phyloP scores from a whole-genome alignment of 2,113 vertebrate genomes.

The Salvelinus namaycush region DNA sequence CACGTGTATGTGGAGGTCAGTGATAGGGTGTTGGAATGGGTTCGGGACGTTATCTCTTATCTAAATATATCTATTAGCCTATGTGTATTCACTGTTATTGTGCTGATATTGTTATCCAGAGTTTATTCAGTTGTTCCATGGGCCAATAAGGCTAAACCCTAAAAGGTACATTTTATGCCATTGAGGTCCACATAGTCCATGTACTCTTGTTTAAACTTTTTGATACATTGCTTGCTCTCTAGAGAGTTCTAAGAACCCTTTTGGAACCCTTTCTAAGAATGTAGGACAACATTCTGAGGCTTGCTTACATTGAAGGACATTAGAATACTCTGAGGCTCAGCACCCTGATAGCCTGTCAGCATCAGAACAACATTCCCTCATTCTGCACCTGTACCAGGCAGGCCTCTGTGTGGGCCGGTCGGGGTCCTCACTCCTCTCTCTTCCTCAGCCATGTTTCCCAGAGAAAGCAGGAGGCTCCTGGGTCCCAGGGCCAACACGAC shows the following conservation, averaged over 20 bases:
- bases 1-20: conserved; percentile 35
- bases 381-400: not conserved
- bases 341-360: not conserved
- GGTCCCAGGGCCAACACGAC: conserved; percentile 6
- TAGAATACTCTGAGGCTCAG: not conserved
- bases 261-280: no score
- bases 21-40: conserved; percentile 7
- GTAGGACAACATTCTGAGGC: not conserved
- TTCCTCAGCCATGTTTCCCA: conserved; percentile 38
- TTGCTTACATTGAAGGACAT: not conserved
- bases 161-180: not conserved
- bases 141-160: not conserved
- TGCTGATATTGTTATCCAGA: no score
- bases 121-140: no score
- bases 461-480: conserved; percentile 8
- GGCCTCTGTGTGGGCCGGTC: not conserved
- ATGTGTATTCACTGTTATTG: no score
- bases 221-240: no score
- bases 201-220: not conserved
- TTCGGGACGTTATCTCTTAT: not conserved
- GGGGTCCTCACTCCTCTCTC: not conserved
- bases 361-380: conserved; percentile 1
- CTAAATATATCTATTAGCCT: not conserved
- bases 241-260: no score
- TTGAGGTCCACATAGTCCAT: not conserved